A percentile compares a stretch with the other conserved stretches of the same genome.
Conservation (phyloP, 2,113 vertebrate species). For the Carlito syrichta region DNA sequence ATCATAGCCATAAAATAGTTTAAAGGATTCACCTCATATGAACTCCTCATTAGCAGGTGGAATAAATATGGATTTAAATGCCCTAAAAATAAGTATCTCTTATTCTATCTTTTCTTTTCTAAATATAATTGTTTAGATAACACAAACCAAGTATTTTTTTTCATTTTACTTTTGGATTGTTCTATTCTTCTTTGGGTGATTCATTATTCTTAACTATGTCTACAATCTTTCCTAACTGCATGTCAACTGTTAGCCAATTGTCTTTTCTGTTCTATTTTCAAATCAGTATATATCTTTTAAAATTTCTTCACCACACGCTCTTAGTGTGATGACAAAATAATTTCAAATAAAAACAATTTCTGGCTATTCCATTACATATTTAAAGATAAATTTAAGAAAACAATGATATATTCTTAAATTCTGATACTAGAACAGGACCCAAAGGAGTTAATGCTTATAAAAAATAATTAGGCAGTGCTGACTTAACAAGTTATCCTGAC, state of each 20-base stretch:
- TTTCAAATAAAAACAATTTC: background rate
- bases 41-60: background rate
- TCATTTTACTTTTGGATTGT: background rate
- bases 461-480: conserved; percentile 13
- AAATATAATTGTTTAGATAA: background rate
- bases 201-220: background rate
- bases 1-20: background rate
- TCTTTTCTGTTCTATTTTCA: background rate
- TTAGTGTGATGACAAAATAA: background rate
- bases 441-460: background rate
- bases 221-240: background rate
- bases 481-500: background rate
- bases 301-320: background rate
- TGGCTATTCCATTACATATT: background rate
- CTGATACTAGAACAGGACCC: background rate
- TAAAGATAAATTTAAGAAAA: background rate
- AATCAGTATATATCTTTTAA: background rate
- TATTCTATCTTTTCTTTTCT: background rate
- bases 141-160: background rate
- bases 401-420: background rate
- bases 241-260: background rate
- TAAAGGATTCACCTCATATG: background rate
- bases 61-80: background rate
- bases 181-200: background rate
- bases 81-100: background rate